These are phyloP conservation scores for Nycticorax nycticorax DNA, from an alignment of 2,113 vertebrate genomes.

Conservation along the genomic window DNA sequence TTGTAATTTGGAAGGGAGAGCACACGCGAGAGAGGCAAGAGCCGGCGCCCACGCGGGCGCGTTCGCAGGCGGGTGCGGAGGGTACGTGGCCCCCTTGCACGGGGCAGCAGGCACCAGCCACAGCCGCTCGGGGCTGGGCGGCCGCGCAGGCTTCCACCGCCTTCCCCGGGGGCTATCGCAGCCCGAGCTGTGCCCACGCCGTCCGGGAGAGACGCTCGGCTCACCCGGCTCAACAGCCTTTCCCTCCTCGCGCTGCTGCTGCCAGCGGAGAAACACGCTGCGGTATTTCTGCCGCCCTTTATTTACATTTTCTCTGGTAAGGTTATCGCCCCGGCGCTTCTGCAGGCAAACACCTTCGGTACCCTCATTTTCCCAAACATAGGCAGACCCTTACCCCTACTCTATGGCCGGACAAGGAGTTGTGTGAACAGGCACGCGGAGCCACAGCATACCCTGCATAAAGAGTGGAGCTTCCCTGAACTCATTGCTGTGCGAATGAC, in stretches of 20 bases:
- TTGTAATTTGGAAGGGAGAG: background rate
- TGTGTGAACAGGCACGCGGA: accelerated
- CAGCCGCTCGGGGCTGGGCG: background rate
- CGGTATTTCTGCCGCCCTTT: background rate
- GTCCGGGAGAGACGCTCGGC: background rate
- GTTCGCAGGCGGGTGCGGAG: accelerated
- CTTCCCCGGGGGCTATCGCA: accelerated
- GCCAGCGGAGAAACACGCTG: background rate
- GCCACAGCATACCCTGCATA: background rate
- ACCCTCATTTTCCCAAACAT: background rate
- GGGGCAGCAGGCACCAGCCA: background rate
- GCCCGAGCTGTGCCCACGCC: background rate
- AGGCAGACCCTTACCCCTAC: background rate
- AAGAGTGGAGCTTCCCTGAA: background rate
- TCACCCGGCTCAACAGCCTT: background rate
- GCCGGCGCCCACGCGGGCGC: background rate
- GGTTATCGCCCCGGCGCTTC: background rate
- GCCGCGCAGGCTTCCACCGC: background rate
- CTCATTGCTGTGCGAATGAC: background rate
- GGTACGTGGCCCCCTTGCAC: accelerated
- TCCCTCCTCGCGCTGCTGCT: background rate
- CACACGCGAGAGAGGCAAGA: background rate
- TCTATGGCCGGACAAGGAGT: background rate
- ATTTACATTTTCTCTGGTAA: background rate
- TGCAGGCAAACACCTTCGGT: background rate